Evolutionary conservation across 2,113 vertebrate species (phyloP), one percentile per base, ranked within the genome.

Genomic region (Equus quagga): DNA sequence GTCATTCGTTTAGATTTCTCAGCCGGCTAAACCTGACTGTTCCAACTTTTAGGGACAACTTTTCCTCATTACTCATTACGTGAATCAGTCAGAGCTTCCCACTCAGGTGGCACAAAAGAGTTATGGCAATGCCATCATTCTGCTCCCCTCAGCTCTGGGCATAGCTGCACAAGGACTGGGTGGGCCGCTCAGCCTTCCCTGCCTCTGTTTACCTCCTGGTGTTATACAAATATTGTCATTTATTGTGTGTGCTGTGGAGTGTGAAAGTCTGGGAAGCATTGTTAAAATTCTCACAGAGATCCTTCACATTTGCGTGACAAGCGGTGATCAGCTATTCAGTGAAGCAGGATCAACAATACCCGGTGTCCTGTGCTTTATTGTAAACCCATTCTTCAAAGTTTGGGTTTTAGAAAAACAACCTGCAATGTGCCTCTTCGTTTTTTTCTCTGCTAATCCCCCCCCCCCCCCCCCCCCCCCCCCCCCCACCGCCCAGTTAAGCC

Each of bases 51-150:
- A 21, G 54, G 54, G 41, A 54, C 65, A 36, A 8, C 2, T 6
- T 76, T 10, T 62, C 56, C 33, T n/a, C 12, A 56, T 5, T 8
- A 21, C 33, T n/a, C 12, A 56, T 5, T 8, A 21, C 24, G 44
- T 8, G n/a, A 41, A 0, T 2, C 5, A 26, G 51, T 44, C 41
- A 17, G 46, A n/a, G 21, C 41, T 28, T 72, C 54, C 58, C 73
- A 12, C 14, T 19, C 33, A 0, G 0, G 64, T 13, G 62, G 60
- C 54, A 6, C 67, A 51, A 7, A 73, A 3, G 14, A 81, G 76
- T 14, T 4, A 46, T 0, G 6, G 60, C 1, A 15, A 41, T 1
- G 41, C 41, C 51, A 5, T 2, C 12, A 1, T 11, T 9, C 6
- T 0, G 5, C 36, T 26, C 36, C 14, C 36, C 33, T 41, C 41